Evolutionary conservation across 2,797 vertebrate species (phyloP), one percentile per base, ranked within the genome.

Genomic region (Cygnus olor): DNA sequence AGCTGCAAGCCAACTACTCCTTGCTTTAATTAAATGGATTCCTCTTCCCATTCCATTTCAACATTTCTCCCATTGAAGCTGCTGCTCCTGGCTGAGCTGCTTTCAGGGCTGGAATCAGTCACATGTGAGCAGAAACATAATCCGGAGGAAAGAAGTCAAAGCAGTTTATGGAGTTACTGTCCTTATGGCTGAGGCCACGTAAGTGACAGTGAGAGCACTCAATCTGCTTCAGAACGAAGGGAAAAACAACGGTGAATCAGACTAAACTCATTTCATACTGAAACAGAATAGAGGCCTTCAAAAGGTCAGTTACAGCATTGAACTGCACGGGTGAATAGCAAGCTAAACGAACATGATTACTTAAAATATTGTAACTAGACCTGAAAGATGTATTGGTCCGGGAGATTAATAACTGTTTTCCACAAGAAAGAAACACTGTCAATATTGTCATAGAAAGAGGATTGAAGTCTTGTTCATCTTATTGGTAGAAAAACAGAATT

Each of bases 21-120:
- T 80, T 91, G 34, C 89, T 83, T 89, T 89, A 88, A 91, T 89
- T 91, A 91, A 68, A 91, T 12, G 14, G 45, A 95, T 76, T 88
- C 36, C 16, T 83, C 64, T 73, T 53, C 22, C 56, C 56, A 36
- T 71, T 82, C 47, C 51, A 7, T 72, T 88, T 65, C 61, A 91
- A 19, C 15, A 42, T 80, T 85, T 64, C 27, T 83, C 53, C 53
- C 77, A 8, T 42, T 82, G 53, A 3, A 73, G 47, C 44, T 40
- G 32, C 10, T 76, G 53, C 51, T 88, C 51, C 74, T 90, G 28
- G 11, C 56, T 78, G 82, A 95, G 65, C 57, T 74, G 49, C 49
- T 94, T 83, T 54, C 80, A 2, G 0, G 45, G 32, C 42, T 89
- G 28, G 44, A 85, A 82, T 68, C 28, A 88, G 61, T 57, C 1